phyloP scores from a whole-genome alignment of 2,797 vertebrate species.

The Chaetophractus vellerosus region DNA sequence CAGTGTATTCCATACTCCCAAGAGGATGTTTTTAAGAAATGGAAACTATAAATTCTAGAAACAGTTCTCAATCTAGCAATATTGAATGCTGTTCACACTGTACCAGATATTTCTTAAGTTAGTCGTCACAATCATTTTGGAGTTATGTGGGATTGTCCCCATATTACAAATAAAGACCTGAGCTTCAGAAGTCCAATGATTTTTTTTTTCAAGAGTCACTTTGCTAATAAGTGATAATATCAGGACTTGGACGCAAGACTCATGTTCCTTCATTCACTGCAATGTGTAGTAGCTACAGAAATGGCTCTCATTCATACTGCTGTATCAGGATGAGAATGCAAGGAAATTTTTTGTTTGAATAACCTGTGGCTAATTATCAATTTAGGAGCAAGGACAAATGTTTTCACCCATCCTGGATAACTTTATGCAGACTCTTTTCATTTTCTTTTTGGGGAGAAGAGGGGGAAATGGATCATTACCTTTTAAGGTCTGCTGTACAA shows the following conservation, averaged over 20 bases:
- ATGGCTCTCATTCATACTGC: neutral
- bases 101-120: neutral
- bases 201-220: neutral
- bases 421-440: neutral
- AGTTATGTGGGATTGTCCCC: neutral
- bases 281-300: neutral
- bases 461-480: conserved; percentile 15
- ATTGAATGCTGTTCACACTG: neutral
- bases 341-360: neutral
- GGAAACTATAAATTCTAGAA: neutral
- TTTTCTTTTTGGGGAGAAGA: conserved; percentile 1
- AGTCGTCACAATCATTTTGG: neutral
- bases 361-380: neutral
- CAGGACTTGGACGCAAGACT: neutral
- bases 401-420: neutral
- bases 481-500: conserved; percentile 65
- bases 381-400: neutral
- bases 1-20: neutral
- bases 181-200: neutral
- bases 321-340: fast-evolving
- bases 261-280: neutral
- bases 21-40: neutral
- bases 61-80: neutral
- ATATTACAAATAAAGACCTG: neutral
- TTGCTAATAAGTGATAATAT: neutral